Base-by-base conservation (phyloP, 2,888 invertebrate genomes). In the Macroteleia sp. region DNA sequence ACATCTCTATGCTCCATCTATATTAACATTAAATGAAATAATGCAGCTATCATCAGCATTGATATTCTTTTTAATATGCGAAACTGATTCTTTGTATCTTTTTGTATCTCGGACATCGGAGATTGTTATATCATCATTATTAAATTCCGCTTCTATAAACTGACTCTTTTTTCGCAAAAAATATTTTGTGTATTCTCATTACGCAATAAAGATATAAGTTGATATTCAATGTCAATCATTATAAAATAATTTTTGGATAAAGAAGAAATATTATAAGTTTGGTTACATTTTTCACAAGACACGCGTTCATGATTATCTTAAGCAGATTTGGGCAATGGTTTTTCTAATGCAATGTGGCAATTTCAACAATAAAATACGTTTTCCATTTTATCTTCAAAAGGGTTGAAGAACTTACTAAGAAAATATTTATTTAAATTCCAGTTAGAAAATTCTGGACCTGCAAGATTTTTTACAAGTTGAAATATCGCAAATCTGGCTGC, bases 361-460 rank as follows among this genome's bases (percentile, higher is more conserved):
- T 39, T 39, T 12, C 39, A 41, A 30, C 69, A 69, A 32, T 59
- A 59, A 69, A 59, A 69, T n/a, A 59, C n/a, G 8, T 69, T 59
- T 9, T 2, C 2, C 0, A 69, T 22, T 48, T 36, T 59, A 20
- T 44, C 32, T 52, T 50, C 25, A n/a, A n/a, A 42, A 28, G 64
- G 34, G 39, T 44, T 41, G 6, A 41, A 50, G 25, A 70, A 52
- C 52, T 61, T 70, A 0, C 16, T 5, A 0, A 61, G 10, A 9
- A 32, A 34, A 61, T 42, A 59, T 61, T 70, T 50, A 17, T 42
- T 52, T 4, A 59, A 32, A 34, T 12, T 57, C 50, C 50, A 70
- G 10, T 59, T 50, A 3, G 32, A 6, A 42, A 79, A 75, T 59
- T 61, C 50, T 10, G 79, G 66, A 19, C 79, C 79, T 6, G 67